Conservation (phyloP, 2,113 vertebrate genomes). For the Sinocyclocheilus rhinocerous region DNA sequence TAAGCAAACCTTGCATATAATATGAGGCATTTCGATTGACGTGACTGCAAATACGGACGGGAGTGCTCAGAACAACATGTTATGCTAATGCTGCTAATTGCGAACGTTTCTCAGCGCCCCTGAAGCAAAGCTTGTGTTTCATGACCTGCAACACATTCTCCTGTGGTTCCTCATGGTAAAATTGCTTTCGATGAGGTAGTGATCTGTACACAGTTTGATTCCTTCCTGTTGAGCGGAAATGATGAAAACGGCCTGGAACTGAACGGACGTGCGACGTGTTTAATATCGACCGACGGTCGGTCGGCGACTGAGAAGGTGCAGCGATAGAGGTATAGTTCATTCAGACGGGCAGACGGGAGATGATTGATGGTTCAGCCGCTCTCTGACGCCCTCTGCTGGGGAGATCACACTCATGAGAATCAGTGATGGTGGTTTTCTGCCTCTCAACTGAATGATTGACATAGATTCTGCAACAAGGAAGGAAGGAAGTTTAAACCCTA, state of each 20-base stretch:
- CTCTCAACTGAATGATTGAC: conserved; percentile 47
- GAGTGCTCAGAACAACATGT: neutral
- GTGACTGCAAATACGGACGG: neutral
- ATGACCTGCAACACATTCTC: conserved; percentile 25
- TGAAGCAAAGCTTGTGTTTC: conserved; percentile 27
- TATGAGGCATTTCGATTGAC: conserved; percentile 16
- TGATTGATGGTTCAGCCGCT: conserved; percentile 37
- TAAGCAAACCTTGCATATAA: conserved; percentile 24
- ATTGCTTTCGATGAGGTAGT: conserved; percentile 63
- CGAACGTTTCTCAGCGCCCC: conserved; percentile 13
- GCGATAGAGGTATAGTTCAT: conserved; percentile 45
- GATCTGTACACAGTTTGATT: conserved; percentile 52
- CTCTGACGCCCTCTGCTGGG: conserved; percentile 53
- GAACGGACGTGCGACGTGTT: conserved; percentile 5
- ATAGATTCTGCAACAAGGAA: conserved; percentile 73
- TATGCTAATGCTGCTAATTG: conserved; percentile 13
- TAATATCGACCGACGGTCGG: conserved; percentile 22
- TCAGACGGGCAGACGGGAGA: conserved; percentile 15
- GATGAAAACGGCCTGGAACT: conserved; percentile 12
- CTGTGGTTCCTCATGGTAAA: conserved; percentile 48
- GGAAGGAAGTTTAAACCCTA: conserved; percentile 83
- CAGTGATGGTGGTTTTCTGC: conserved; percentile 27
- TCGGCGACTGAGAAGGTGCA: conserved; percentile 39
- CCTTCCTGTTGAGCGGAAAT: conserved; percentile 42
- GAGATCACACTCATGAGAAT: conserved; percentile 41